Conservation (phyloP, 2,797 vertebrate genomes). For the Peromyscus attwateri region DNA sequence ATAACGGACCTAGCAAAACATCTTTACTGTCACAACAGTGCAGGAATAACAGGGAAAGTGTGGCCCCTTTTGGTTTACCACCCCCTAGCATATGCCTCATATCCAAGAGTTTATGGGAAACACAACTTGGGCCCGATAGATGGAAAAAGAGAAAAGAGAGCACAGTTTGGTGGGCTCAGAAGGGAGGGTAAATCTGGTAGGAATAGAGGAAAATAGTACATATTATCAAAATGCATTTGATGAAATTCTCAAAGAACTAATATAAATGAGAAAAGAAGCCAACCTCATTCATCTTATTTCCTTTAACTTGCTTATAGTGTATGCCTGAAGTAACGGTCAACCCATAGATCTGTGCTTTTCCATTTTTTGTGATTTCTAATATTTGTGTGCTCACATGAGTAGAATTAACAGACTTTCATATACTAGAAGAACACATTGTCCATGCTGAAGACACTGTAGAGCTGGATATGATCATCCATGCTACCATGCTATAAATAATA, state of each 20-base stretch:
- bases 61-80: background rate
- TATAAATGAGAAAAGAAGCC: background rate
- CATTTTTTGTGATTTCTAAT: background rate
- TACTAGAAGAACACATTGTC: background rate
- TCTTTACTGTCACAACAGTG: background rate
- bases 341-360: background rate
- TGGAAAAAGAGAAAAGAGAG: background rate
- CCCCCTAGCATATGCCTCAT: background rate
- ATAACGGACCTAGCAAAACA: background rate
- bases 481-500: background rate
- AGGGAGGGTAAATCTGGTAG: background rate
- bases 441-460: too few relatives aligned
- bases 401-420: background rate
- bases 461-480: background rate
- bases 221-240: background rate
- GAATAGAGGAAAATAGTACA: too few relatives aligned
- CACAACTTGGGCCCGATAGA: background rate
- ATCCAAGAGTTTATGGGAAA: background rate
- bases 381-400: background rate
- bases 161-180: background rate
- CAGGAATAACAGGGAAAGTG: background rate
- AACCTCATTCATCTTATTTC: background rate
- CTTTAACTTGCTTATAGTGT: background rate
- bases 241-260: background rate
- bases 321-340: too few relatives aligned